Evolutionary conservation across 1,140 invertebrate species (phyloP).

Genomic region (Chymomyza costata): DNA sequence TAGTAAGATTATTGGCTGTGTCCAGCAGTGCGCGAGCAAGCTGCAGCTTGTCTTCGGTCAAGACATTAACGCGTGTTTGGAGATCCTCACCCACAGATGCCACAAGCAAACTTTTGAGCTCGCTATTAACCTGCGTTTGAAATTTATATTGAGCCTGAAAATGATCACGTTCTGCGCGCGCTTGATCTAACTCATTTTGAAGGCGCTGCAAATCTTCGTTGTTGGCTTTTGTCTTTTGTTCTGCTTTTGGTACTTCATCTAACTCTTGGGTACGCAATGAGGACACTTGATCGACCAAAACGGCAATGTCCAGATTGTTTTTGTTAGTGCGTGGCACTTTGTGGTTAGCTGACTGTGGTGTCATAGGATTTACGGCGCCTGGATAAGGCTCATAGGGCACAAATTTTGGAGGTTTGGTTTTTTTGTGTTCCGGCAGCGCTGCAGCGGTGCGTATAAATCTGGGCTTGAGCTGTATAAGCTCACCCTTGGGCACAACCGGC

Average conservation of each 20-base stretch:
- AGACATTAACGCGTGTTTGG: conserved; percentile 88
- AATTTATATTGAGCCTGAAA: conserved; percentile 84
- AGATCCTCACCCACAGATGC: conserved; percentile 96
- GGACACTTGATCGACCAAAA: conserved; percentile 82
- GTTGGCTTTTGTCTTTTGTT: not conserved
- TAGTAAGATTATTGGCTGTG: conserved; percentile 88
- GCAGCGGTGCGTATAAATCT: conserved; percentile 35
- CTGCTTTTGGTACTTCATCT: conserved; percentile 32
- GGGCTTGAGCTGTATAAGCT: conserved; percentile 58
- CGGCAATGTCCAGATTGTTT: conserved; percentile 83
- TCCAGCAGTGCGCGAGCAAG: conserved; percentile 88
- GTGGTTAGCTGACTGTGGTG: conserved; percentile 40
- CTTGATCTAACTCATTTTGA: conserved; percentile 62
- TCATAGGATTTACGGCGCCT: conserved; percentile 87
- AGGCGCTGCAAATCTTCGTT: conserved; percentile 34
- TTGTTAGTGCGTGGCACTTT: conserved; percentile 54
- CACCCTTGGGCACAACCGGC: conserved; percentile 60
- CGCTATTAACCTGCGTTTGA: conserved; percentile 89
- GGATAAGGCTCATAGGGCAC: conserved; percentile 93
- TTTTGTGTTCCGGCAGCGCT: conserved; percentile 65
- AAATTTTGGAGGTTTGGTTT: conserved; percentile 87
- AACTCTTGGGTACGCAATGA: conserved; percentile 79
- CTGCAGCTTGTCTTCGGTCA: conserved; percentile 93
- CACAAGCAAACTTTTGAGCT: conserved; percentile 93
- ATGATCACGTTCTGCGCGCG: conserved; percentile 80